A percentile compares a stretch with the other conserved stretches of the same genome.
Evolutionary conservation across 2,888 invertebrate genomes (phyloP).

Genomic region (Sarcophaga rosellei): DNA sequence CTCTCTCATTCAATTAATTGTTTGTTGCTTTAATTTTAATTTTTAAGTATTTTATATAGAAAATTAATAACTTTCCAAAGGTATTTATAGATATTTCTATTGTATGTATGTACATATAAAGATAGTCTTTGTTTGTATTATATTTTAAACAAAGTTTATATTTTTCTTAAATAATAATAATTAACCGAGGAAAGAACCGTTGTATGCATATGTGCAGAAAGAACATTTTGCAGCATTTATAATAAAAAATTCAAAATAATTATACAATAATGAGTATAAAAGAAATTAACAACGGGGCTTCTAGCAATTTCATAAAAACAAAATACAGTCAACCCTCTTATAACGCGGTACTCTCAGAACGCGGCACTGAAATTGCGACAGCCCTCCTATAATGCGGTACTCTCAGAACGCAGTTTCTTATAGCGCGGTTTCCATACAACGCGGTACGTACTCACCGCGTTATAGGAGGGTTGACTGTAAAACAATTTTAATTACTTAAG

Average conservation of each 20-base stretch:
- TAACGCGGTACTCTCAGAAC: too few relatives aligned
- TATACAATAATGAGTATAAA: background rate
- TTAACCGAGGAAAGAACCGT: too few relatives aligned
- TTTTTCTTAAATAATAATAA: constrained; percentile 13
- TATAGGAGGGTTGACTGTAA: too few relatives aligned
- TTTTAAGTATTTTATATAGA: constrained; percentile 72
- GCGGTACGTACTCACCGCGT: too few relatives aligned
- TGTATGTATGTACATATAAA: background rate
- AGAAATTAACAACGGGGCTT: background rate
- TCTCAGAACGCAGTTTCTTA: too few relatives aligned
- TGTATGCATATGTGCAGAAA: background rate
- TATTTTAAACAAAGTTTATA: constrained; percentile 1
- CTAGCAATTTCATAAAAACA: too few relatives aligned
- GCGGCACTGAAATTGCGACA: too few relatives aligned
- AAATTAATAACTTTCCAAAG: constrained; percentile 21
- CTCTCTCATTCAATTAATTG: background rate
- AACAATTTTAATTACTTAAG: too few relatives aligned
- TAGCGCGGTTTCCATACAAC: too few relatives aligned
- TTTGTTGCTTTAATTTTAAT: constrained; percentile 18
- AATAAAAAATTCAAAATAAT: background rate
- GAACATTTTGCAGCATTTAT: constrained; percentile 2
- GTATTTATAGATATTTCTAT: constrained; percentile 59
- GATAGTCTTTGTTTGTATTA: background rate
- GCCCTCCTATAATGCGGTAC: too few relatives aligned
- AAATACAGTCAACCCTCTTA: too few relatives aligned